Evolutionary conservation across 2,888 invertebrate genomes (phyloP), one percentile per base, ranked within the genome.

Genomic region (Xylota segnis): DNA sequence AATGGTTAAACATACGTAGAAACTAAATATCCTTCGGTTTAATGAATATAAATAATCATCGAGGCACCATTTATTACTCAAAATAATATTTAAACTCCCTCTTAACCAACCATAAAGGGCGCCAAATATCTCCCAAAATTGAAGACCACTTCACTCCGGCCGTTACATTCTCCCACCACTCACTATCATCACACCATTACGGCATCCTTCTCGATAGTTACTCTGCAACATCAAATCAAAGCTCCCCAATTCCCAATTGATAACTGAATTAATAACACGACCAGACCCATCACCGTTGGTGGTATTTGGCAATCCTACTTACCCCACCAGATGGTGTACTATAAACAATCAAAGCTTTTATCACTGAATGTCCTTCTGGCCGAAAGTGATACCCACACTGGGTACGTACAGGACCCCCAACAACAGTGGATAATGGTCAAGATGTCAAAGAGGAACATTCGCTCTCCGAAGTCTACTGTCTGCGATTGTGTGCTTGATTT

Each of bases 311-410:
- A 58, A 68, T 76, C 56, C 76, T 56, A 32, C 27, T 45, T 23
- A 37, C 34, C 34, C 40, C 12, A 40, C 12, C 66, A 76, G 37
- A 66, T 76, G 66, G 16, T 47, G 34, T 45, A 37, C 29, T 47
- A n/a, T 37, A 56, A 75, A 76, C 76, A 76, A 76, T 66, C 66
- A 76, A 75, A 75, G 63, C 74, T 65, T 75, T 65, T 75, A 45
- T 61, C 72, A 43, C 52, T 40, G 14, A 12, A n/a, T 58, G 32
- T 45, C 70, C 70, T 70, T 58, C 10, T 45, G 43, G 18, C 23
- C 29, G 23, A 50, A 5, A 16, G 50, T 23, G 50, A 14, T 23
- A 2, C 3, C 23, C 23, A 23, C 2, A 5, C 1, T 18, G 23
- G 5, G 45, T 5, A 16, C 18, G 50, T 14, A 6, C 50, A 27